Base-by-base conservation (phyloP, 53 echinoderm and acorn worm species). In the Echinometra lucunter region DNA sequence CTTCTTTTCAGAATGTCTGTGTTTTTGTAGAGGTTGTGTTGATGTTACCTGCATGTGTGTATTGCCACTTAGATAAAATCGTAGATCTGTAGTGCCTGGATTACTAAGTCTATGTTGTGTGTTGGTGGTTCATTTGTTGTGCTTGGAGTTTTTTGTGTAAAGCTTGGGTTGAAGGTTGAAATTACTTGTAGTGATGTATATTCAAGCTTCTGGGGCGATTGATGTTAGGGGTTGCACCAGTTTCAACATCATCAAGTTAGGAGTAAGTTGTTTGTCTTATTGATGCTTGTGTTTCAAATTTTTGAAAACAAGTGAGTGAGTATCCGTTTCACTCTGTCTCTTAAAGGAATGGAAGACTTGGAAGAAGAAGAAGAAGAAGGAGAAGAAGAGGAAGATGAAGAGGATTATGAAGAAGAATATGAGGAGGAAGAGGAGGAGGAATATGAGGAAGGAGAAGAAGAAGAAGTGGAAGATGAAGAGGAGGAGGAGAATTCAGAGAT, bases 401-500 rank as follows among this genome's bases (percentile, higher is more conserved):
- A 95, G 11, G 66, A 81, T 28, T 67, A 95, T 0, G 88, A 95
- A 0, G 92, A 92, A 1, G 30, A 91, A 8, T 45, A 66, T n/a
- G 67, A 94, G 2, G 34, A 58, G 16, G 40, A 82, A 0, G 94
- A 57, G 23, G 83, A 88, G n/a, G 37, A 63, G 23, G 67, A 83
- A 23, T 32, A 91, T 2, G 45, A 37, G 35, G 90, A 74, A 32
- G 44, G 53, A 44, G 55, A 88, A 16, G 74, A 66, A 23, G 78
- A 60, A 21, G 57, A 57, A 58, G 82, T 25, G 4, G 78, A 87
- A 30, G 95, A 91, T 44, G 91, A 69, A 37, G 94, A 74, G 23
- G 92, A 94, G 12, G 92, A 95, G 0, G 97, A 95, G 30, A 95
- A 95, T 16, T 90, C 95, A 37, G 95, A 96, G 25, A 27, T 37